These are phyloP conservation scores for Python bivittatus DNA, from an alignment of 2,113 vertebrate species.

Conservation along the genomic window DNA sequence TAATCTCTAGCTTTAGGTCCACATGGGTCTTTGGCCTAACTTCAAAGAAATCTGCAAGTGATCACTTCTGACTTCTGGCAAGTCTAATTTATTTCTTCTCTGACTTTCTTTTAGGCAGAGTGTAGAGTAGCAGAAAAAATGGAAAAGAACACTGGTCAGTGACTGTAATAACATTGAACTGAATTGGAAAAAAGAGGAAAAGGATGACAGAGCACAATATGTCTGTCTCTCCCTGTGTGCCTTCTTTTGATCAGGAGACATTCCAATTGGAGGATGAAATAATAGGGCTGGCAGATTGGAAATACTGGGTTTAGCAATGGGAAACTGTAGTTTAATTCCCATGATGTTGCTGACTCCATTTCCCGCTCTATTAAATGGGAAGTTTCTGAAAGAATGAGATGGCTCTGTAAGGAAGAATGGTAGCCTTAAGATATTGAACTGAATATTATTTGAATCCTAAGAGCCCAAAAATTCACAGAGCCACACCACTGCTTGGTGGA, in stretches of 20 bases:
- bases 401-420: not conserved
- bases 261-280: not conserved
- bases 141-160: too few species aligned
- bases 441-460: not conserved
- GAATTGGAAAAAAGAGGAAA: conserved; percentile 2
- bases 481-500: too few species aligned
- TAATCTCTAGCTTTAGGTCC: not conserved
- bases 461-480: too few species aligned
- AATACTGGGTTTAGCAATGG: not conserved
- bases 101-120: not conserved
- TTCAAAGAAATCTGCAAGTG: not conserved
- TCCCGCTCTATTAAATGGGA: not conserved
- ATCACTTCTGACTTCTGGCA: not conserved
- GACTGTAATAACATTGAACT: too few species aligned
- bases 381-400: not conserved
- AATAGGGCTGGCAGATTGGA: too few species aligned
- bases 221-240: not conserved
- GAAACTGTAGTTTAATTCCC: not conserved
- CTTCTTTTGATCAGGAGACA: not conserved
- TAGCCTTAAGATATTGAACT: not conserved
- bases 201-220: not conserved
- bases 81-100: not conserved
- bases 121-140: not conserved
- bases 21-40: not conserved
- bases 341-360: not conserved